Base-by-base conservation (phyloP, 2,113 vertebrate species). In the Polypterus bichir region DNA sequence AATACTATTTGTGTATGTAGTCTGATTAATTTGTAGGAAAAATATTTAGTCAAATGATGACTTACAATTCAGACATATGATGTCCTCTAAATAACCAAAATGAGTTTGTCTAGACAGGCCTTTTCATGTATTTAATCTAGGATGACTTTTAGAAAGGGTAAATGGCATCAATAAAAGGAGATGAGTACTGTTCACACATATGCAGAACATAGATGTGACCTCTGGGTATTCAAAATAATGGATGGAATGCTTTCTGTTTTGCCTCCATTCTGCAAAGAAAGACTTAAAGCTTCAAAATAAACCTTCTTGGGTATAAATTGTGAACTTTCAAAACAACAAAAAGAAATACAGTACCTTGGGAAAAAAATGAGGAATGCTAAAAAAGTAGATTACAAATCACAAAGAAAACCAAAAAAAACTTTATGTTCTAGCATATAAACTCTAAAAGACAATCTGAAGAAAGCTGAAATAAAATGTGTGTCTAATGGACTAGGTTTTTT, bases 131-230 rank as follows among this genome's bases (percentile, higher is more conserved):
- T 59, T 11, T 64, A 66, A 62, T 48, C 58, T 66, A 66, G 62
- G 64, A 69, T 66, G 69, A 67, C 46, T 45, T 61, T 63, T 63
- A 67, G 64, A 62, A 71, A 73, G 71, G 69, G 66, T 70, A 71
- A 27, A 76, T 70, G 53, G 66, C 65, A 74, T 74, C 71, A 68
- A 68, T 64, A 61, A 60, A 44, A 64, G 59, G 8, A 61, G 59
- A 59, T 53, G 11, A 57, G 59, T 59, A 60, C 64, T 44, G 61
- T 53, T 66, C 47, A 61, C n/a, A 61, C 9, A n/a, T n/a, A 71
- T 47, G 59, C 62, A 59, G 65, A 56, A 62, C 62, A 66, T 64
- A 44, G 49, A 66, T 64, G 54, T 49, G 64, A 66, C 59, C 68
- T 59, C 54, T 11, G 57, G 69, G 63, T 57, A 65, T 48, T 62